Conservation (phyloP, 2,888 invertebrate species). For the Nomada goodeniana region DNA sequence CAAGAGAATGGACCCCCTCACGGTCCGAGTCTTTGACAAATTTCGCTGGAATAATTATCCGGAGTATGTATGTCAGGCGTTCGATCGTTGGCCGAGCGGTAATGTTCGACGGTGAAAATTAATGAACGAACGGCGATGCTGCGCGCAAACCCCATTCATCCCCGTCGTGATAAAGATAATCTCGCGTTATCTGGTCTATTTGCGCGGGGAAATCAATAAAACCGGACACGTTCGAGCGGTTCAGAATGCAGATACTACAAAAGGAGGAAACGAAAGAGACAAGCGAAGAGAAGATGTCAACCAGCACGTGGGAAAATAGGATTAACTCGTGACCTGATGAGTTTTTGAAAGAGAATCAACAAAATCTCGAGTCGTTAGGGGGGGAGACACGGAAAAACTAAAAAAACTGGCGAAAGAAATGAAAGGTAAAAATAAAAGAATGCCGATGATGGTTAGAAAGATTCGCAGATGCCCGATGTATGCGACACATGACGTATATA, state of each 20-base stretch:
- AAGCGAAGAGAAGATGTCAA: constrained; percentile 22
- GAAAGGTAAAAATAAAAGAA: constrained; percentile 15
- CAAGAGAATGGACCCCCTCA: background rate
- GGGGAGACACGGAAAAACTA: background rate
- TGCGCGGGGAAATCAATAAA: background rate
- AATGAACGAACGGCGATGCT: background rate
- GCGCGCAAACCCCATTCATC: constrained; percentile 21
- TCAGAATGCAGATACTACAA: constrained; percentile 19
- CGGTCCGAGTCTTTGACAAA: background rate
- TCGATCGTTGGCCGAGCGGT: background rate
- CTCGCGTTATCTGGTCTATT: background rate
- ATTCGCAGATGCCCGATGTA: constrained; percentile 18
- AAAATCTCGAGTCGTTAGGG: constrained; percentile 14
- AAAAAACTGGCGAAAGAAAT: constrained; percentile 6
- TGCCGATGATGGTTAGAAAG: constrained; percentile 13
- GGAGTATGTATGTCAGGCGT: background rate
- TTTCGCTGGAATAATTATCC: background rate
- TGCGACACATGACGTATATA: too few species aligned
- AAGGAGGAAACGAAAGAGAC: constrained; percentile 5
- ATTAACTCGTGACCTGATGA: background rate
- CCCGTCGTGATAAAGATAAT: background rate
- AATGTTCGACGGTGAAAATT: constrained; percentile 4
- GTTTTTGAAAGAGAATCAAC: constrained; percentile 5
- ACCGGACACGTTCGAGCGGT: constrained; percentile 7
- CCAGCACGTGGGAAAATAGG: constrained; percentile 20